Evolutionary conservation across 2,797 vertebrate genomes (phyloP).

Genomic region (Tokudaia tokunoshimensis): DNA sequence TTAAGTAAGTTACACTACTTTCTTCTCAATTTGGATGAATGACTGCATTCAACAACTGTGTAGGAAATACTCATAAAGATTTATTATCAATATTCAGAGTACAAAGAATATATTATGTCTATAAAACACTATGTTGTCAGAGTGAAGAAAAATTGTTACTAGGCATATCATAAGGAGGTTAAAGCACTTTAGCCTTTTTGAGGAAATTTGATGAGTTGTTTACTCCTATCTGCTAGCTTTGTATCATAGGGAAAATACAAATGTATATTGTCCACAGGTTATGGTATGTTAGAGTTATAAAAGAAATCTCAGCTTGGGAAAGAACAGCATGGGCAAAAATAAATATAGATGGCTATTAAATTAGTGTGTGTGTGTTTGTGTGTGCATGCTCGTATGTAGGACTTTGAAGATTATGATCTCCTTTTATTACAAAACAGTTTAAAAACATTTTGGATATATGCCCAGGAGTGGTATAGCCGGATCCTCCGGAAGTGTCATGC

Average conservation of each 20-base stretch:
- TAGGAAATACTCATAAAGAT: neutral
- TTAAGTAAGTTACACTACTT: neutral
- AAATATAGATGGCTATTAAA: neutral
- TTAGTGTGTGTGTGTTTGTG: neutral
- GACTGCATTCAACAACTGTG: neutral
- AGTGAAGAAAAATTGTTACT: constrained; percentile 21
- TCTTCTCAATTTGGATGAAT: neutral
- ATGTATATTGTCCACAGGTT: neutral
- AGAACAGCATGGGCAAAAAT: neutral
- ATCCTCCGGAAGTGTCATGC: no score
- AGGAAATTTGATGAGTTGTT: neutral
- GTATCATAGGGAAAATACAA: neutral
- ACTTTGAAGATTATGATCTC: neutral
- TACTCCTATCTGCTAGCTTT: neutral
- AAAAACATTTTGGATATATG: neutral
- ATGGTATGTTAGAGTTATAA: neutral
- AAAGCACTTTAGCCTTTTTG: neutral
- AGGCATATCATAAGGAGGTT: neutral
- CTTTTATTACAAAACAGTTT: neutral
- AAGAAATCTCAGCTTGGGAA: neutral
- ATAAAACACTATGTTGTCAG: neutral
- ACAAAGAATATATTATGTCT: neutral
- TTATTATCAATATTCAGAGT: neutral
- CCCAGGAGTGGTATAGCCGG: no score
- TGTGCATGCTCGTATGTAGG: accelerated